Evolutionary conservation across 2,797 vertebrate species (phyloP).

Genomic region (Limnodromus scolopaceus): DNA sequence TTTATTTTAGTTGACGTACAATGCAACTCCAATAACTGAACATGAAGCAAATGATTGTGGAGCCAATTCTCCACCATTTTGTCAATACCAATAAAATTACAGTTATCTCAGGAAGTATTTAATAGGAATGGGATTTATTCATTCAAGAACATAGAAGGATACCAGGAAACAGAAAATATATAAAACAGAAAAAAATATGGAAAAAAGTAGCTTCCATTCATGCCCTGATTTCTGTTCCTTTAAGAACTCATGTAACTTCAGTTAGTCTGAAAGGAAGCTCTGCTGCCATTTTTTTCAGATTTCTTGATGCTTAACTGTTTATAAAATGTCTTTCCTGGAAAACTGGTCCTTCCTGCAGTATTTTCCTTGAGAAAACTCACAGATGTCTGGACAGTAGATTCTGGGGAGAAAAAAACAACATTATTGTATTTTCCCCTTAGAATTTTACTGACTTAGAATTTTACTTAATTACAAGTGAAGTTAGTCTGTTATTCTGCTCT

Average conservation of each 20-base stretch:
- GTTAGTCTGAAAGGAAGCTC: not conserved
- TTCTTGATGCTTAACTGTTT: not conserved
- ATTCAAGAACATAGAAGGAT: not conserved
- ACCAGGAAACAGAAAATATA: not conserved
- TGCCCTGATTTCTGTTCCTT: not conserved
- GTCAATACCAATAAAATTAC: not conserved
- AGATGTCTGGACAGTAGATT: not conserved
- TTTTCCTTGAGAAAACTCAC: not conserved
- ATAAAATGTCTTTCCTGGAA: not conserved
- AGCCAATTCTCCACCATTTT: not conserved
- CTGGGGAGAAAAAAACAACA: not conserved
- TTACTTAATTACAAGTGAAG: not conserved
- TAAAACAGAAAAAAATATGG: not conserved
- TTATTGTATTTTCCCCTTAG: fast-evolving
- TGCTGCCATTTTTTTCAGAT: not conserved
- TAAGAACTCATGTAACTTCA: not conserved
- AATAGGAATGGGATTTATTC: not conserved
- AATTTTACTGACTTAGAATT: not conserved
- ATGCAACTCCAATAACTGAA: not conserved
- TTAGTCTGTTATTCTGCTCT: not conserved
- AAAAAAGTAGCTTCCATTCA: not conserved
- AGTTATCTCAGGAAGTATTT: not conserved
- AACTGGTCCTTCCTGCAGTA: not conserved
- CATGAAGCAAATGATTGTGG: not conserved
- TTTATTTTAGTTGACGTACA: not conserved